Percentiles rank a stretch among this genome's conserved stretches.
Conservation (phyloP, 1,140 invertebrate genomes). For the Zaprionus ghesquierei region DNA sequence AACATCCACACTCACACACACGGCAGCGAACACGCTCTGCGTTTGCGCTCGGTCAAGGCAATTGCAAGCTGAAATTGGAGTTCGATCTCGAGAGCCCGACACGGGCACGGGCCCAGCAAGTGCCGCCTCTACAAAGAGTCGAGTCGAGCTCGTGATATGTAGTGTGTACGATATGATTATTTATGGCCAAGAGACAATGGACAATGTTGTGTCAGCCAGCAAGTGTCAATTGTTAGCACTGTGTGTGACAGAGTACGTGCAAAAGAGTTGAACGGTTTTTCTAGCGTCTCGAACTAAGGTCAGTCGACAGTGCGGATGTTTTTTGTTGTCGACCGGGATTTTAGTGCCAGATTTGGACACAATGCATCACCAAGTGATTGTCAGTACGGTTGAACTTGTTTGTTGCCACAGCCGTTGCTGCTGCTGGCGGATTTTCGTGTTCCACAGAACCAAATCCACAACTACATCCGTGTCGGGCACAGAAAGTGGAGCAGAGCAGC, state of each 20-base stretch:
- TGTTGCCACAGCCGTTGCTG: slow-evolving; percentile 44
- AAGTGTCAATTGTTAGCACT: slow-evolving; percentile 48
- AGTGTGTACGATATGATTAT: slow-evolving; percentile 49
- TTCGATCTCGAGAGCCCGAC: not conserved
- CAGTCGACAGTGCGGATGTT: slow-evolving; percentile 26
- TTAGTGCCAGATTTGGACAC: slow-evolving; percentile 35
- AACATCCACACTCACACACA: not conserved
- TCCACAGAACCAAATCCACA: slow-evolving; percentile 60
- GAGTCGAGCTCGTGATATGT: not conserved
- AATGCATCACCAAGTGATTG: slow-evolving; percentile 61
- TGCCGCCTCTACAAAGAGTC: slow-evolving; percentile 64
- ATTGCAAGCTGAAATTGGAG: slow-evolving; percentile 24
- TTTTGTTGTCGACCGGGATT: slow-evolving; percentile 14
- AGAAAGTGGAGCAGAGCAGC: slow-evolving; percentile 70
- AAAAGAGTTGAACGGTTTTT: slow-evolving; percentile 46
- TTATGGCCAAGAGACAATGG: slow-evolving; percentile 68
- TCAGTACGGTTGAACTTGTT: slow-evolving; percentile 75
- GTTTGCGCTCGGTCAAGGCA: slow-evolving; percentile 63
- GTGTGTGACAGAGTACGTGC: slow-evolving; percentile 48
- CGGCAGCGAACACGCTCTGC: not conserved
- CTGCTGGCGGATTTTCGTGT: slow-evolving; percentile 60
- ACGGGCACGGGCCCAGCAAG: slow-evolving; percentile 42
- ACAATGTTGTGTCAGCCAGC: slow-evolving; percentile 58
- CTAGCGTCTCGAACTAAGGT: slow-evolving; percentile 43
- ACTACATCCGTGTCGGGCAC: slow-evolving; percentile 64